phyloP scores from a whole-genome alignment of 2,888 invertebrate species.

The Drosophila pseudotakahashii region DNA sequence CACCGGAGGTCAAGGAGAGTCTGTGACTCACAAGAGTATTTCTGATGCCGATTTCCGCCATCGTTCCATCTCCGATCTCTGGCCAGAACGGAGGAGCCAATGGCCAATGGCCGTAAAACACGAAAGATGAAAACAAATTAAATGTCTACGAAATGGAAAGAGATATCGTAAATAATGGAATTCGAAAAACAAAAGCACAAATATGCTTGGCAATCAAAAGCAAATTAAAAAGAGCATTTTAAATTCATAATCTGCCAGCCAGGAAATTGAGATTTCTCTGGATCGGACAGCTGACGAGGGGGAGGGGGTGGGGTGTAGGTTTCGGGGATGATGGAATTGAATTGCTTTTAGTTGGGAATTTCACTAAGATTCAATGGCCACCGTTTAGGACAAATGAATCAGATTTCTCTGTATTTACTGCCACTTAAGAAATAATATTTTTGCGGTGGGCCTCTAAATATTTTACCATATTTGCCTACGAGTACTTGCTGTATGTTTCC shows the following conservation, averaged over 20 bases:
- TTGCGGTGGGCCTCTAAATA: conserved; percentile 3
- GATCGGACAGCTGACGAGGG: conserved; percentile 16
- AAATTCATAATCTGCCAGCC: conserved; percentile 55
- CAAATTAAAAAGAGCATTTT: conserved; percentile 60
- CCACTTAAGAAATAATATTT: conserved; percentile 46
- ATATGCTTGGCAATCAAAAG: conserved; percentile 60
- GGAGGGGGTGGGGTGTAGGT: background rate
- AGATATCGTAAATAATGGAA: conserved; percentile 51
- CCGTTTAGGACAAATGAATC: conserved; percentile 26
- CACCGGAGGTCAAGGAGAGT: conserved; percentile 10
- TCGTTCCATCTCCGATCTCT: conserved; percentile 13
- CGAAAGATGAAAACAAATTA: conserved; percentile 43
- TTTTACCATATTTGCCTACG: background rate
- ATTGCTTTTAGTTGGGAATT: conserved; percentile 27
- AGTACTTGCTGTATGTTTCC: background rate
- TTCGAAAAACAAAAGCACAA: conserved; percentile 47
- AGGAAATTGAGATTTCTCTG: conserved; percentile 34
- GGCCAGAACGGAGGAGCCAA: conserved; percentile 9
- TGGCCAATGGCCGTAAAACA: conserved; percentile 26
- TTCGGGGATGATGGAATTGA: background rate
- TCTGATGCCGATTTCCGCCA: conserved; percentile 25
- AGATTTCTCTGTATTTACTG: conserved; percentile 1
- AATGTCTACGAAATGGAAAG: conserved; percentile 40
- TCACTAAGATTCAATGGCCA: conserved; percentile 3
- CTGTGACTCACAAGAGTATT: conserved; percentile 60